Evolutionary conservation across 2,797 vertebrate species (phyloP), one percentile per base, ranked within the genome.

Genomic region (Takifugu rubripes): DNA sequence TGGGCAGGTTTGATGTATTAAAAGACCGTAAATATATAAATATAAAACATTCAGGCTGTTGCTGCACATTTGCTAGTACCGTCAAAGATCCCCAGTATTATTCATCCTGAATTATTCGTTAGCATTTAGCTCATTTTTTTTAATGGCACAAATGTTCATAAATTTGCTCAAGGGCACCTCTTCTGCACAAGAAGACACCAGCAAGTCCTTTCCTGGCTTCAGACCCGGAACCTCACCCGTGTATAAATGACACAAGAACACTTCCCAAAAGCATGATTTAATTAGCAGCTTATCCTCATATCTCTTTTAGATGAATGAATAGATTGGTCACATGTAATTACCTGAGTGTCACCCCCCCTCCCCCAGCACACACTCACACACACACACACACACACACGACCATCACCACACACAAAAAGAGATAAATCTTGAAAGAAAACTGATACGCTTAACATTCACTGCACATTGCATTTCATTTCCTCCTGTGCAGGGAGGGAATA

Each of bases 381-480:
- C 44, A 46, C 44, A 3, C 44, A 46, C 44, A 46, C 16, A 46
- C 44, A 46, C 44, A n/a, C 44, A 21, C 44, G 5, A 46, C 16
- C 44, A 46, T 21, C 16, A n/a, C 44, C 17, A n/a, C 6, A 54
- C 21, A 36, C 25, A 9, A 56, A 25, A 47, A 42, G 26, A 50
- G 3, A 75, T 61, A 42, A 64, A 64, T 74, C 62, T 77, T 64
- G 61, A 58, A 73, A 67, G 47, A 57, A 59, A 59, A 56, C 58
- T 52, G 56, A 69, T 61, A 56, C 66, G 52, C 59, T 82, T 54
- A 74, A 72, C 59, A 75, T 66, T 77, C 65, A 47, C 52, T 25
- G 66, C 70, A 59, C 64, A 66, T 61, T 72, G 54, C 52, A 56
- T 81, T 81, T 81, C 53, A 72, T 73, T 80, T 81, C 69, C 68